phyloP scores from a whole-genome alignment of 2,113 vertebrate genomes.

The Progne subis region DNA sequence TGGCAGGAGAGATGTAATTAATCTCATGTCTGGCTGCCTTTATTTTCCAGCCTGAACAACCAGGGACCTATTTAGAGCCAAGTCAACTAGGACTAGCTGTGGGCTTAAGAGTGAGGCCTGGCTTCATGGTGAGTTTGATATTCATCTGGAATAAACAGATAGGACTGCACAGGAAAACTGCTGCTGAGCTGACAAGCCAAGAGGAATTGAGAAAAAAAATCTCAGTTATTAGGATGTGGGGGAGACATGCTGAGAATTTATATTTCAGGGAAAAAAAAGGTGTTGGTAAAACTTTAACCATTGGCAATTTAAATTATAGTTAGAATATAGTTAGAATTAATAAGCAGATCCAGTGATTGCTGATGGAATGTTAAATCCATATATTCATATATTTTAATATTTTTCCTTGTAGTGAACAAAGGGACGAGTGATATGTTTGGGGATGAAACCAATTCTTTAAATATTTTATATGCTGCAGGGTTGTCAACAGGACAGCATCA shows the following conservation, averaged over 20 bases:
- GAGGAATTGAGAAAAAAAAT: background rate
- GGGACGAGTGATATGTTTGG: background rate
- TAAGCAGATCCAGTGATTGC: background rate
- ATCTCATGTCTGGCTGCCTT: background rate
- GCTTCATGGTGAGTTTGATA: background rate
- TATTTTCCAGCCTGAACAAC: background rate
- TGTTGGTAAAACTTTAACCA: background rate
- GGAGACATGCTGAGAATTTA: background rate
- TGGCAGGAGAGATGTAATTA: background rate
- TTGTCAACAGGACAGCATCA: background rate
- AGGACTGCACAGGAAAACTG: background rate
- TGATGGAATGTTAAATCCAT: slow-evolving; percentile 1
- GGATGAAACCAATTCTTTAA: slow-evolving; percentile 7
- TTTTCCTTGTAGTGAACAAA: background rate
- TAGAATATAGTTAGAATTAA: background rate
- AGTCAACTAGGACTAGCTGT: background rate
- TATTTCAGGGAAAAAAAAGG: background rate
- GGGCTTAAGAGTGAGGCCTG: background rate
- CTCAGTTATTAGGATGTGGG: background rate
- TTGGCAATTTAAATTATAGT: slow-evolving; percentile 1
- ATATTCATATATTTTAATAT: slow-evolving; percentile 11
- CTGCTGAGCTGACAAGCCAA: background rate
- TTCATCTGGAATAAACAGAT: slow-evolving; percentile 3
- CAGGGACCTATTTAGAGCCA: background rate
- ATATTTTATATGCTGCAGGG: background rate